A percentile compares a stretch with the other conserved stretches of the same genome.
Conservation (phyloP, 1,140 invertebrate species). For the Drosophila parabipectinata region DNA sequence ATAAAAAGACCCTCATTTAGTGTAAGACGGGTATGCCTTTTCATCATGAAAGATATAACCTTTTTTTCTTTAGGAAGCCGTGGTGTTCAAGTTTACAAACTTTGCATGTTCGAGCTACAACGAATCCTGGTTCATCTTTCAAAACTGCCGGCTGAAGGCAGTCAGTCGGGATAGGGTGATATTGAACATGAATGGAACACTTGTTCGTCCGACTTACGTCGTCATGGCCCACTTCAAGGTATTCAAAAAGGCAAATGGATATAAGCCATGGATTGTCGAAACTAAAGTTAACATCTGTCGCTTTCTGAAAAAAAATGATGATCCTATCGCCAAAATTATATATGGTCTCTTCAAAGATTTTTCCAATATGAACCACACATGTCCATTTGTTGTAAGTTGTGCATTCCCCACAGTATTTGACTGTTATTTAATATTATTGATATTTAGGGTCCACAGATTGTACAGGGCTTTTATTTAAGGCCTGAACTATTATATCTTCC, state of each 20-base stretch:
- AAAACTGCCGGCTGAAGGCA: slow-evolving; percentile 21
- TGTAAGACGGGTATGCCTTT: too few relatives aligned
- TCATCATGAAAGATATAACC: too few relatives aligned
- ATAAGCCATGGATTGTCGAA: slow-evolving; percentile 28
- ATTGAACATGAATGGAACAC: background rate
- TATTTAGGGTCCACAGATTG: slow-evolving; percentile 19
- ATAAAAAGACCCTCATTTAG: too few relatives aligned
- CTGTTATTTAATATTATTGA: background rate
- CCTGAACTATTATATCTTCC: background rate
- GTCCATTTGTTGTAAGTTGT: slow-evolving; percentile 26
- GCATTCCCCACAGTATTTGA: background rate
- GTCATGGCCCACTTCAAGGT: background rate
- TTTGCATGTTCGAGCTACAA: slow-evolving; percentile 19
- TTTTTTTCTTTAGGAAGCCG: background rate
- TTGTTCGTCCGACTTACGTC: slow-evolving; percentile 7
- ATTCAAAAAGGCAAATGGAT: slow-evolving; percentile 29
- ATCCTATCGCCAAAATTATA: slow-evolving; percentile 1
- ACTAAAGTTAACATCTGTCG: slow-evolving; percentile 6
- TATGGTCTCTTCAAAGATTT: slow-evolving; percentile 23
- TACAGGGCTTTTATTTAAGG: slow-evolving; percentile 18
- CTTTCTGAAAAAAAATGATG: background rate
- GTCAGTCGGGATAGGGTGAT: slow-evolving; percentile 14
- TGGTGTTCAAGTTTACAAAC: slow-evolving; percentile 29
- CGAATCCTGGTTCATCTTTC: slow-evolving; percentile 24
- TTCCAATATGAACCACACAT: slow-evolving; percentile 12